phyloP scores from a whole-genome alignment of 1,140 invertebrate genomes.

The Papilio xuthus region DNA sequence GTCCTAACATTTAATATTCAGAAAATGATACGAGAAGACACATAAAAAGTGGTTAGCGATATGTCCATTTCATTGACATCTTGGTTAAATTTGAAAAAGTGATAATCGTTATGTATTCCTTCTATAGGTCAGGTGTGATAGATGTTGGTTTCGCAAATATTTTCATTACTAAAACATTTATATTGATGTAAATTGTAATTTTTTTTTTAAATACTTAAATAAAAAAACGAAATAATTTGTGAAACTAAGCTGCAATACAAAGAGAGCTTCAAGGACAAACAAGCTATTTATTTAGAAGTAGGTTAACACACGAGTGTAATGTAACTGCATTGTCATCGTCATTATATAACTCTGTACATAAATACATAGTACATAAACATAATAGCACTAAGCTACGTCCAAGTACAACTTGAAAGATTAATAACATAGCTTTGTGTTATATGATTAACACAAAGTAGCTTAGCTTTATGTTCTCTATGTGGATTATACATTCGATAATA shows the following conservation, averaged over 20 bases:
- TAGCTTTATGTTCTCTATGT: background rate
- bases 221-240: too few species aligned
- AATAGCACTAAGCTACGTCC: background rate
- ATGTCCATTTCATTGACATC: too few species aligned
- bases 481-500: too few species aligned
- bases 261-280: background rate
- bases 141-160: too few species aligned
- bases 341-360: background rate
- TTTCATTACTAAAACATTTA: too few species aligned
- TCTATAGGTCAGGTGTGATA: too few species aligned
- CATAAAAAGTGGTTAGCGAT: too few species aligned
- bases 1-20: background rate
- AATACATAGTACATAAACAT: background rate
- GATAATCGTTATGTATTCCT: too few species aligned
- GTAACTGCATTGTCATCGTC: background rate
- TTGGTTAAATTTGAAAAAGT: too few species aligned
- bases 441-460: background rate
- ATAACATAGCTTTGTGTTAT: background rate
- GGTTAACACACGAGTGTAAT: background rate
- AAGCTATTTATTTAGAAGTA: background rate
- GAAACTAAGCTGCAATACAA: background rate
- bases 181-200: too few species aligned
- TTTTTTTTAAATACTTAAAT: too few species aligned
- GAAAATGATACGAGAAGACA: too few species aligned
- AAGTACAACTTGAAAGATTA: constrained; percentile 10